phyloP scores from a whole-genome alignment of 2,888 invertebrate species.

The Choristoneura rosaceana region DNA sequence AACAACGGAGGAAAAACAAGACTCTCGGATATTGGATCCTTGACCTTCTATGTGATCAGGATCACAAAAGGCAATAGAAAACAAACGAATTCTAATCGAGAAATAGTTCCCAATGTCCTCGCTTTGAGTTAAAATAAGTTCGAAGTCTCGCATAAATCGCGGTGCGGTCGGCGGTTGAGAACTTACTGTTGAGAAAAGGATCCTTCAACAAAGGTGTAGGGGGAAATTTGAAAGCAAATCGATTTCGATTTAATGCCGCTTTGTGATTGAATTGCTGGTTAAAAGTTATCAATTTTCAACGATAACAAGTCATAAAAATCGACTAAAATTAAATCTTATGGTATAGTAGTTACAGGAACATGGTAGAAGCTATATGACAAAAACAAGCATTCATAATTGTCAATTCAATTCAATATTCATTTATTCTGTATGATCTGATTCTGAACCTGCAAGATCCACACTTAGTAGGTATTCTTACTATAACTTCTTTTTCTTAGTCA shows the following conservation, averaged over 20 bases:
- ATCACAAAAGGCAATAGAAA: neutral
- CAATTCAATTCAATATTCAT: too few relatives aligned
- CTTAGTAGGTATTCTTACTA: too few relatives aligned
- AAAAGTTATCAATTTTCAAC: too few relatives aligned
- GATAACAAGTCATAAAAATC: too few relatives aligned
- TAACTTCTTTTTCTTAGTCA: too few relatives aligned
- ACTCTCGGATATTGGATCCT: neutral
- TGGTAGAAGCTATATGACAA: too few relatives aligned
- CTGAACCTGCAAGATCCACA: too few relatives aligned
- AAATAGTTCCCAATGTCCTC: neutral
- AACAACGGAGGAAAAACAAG: neutral
- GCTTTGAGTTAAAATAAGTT: constrained; percentile 8
- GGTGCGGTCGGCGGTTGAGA: constrained; percentile 9
- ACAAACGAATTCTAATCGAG: neutral
- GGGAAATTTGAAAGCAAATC: neutral
- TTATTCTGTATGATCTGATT: too few relatives aligned
- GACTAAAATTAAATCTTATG: too few relatives aligned
- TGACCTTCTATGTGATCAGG: neutral
- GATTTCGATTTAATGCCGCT: neutral
- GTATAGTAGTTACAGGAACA: too few relatives aligned
- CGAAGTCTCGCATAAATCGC: neutral
- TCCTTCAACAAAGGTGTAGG: constrained; percentile 7
- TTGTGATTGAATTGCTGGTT: neutral
- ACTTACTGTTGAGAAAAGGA: constrained; percentile 11
- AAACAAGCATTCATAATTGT: too few relatives aligned